Evolutionary conservation across 1,140 invertebrate genomes (phyloP).

Genomic region (Cardiocondyla obscurior): DNA sequence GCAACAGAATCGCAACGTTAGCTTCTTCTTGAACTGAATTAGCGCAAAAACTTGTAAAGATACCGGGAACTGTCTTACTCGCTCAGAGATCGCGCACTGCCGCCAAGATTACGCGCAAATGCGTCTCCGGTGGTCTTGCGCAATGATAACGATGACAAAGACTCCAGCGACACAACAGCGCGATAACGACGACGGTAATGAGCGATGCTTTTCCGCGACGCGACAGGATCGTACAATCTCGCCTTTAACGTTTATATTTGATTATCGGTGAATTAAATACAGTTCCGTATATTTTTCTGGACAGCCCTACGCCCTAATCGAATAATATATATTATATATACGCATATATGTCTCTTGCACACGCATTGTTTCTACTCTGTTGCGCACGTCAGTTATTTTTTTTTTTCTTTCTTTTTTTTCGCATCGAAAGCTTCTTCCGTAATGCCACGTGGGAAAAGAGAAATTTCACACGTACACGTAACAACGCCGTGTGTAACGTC

Average conservation of each 20-base stretch:
- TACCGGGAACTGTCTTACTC: background rate
- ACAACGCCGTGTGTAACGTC: constrained; percentile 19
- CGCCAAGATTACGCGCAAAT: constrained; percentile 49
- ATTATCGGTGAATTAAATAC: background rate
- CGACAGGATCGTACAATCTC: background rate
- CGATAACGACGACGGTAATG: constrained; percentile 65
- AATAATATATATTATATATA: too few relatives aligned
- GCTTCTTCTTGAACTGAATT: background rate
- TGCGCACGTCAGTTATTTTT: background rate
- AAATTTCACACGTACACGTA: constrained; percentile 52
- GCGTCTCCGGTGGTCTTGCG: constrained; percentile 70
- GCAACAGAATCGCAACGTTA: background rate
- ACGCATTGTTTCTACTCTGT: background rate
- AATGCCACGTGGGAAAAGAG: constrained; percentile 41
- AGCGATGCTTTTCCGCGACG: constrained; percentile 63
- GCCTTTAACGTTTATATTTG: background rate
- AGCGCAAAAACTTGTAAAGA: background rate
- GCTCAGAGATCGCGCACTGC: constrained; percentile 4
- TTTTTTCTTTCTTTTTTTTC: too few relatives aligned
- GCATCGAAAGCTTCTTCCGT: constrained; percentile 4
- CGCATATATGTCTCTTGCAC: background rate
- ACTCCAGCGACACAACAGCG: constrained; percentile 56
- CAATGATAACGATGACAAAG: constrained; percentile 75
- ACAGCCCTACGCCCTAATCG: background rate
- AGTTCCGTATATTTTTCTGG: background rate